Percentiles rank a stretch among this genome's conserved stretches.
Evolutionary conservation across 2,888 invertebrate genomes (phyloP).

Genomic region (Drosophila kambysellisi): DNA sequence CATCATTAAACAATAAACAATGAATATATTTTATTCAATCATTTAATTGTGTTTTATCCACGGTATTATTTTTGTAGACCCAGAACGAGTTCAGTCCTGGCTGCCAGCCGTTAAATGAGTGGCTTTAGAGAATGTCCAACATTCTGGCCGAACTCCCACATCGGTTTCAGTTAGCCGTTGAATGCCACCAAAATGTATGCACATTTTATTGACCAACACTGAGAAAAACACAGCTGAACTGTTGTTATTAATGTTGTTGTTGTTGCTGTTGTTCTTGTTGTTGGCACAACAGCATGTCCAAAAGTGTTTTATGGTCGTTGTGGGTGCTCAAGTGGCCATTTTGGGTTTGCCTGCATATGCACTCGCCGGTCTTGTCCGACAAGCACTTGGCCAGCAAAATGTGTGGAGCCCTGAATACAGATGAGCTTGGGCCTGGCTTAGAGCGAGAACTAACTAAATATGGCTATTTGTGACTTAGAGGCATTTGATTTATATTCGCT

Average conservation of each 20-base stretch:
- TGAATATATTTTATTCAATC: background rate
- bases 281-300: conserved; percentile 75
- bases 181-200: conserved; percentile 72
- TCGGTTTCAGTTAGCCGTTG: conserved; percentile 48
- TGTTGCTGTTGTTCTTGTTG: conserved; percentile 56
- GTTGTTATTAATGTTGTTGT: conserved; percentile 46
- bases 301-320: conserved; percentile 80
- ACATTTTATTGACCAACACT: conserved; percentile 77
- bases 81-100: conserved; percentile 32
- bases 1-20: background rate
- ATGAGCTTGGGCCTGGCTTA: conserved; percentile 60
- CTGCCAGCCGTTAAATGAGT: conserved; percentile 58
- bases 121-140: conserved; percentile 25
- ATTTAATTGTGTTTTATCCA: conserved; percentile 30
- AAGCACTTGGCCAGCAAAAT: conserved; percentile 65
- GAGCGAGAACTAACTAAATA: conserved; percentile 48
- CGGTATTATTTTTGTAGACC: conserved; percentile 11
- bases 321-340: conserved; percentile 79
- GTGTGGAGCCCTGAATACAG: conserved; percentile 69
- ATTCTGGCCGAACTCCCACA: conserved; percentile 23
- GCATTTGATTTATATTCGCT: conserved; percentile 62
- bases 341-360: conserved; percentile 52
- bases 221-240: conserved; percentile 53
- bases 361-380: conserved; percentile 69
- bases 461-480: conserved; percentile 42